These are phyloP conservation scores for Clinocottus analis DNA, from an alignment of 2,113 vertebrate species.

Conservation along the genomic window DNA sequence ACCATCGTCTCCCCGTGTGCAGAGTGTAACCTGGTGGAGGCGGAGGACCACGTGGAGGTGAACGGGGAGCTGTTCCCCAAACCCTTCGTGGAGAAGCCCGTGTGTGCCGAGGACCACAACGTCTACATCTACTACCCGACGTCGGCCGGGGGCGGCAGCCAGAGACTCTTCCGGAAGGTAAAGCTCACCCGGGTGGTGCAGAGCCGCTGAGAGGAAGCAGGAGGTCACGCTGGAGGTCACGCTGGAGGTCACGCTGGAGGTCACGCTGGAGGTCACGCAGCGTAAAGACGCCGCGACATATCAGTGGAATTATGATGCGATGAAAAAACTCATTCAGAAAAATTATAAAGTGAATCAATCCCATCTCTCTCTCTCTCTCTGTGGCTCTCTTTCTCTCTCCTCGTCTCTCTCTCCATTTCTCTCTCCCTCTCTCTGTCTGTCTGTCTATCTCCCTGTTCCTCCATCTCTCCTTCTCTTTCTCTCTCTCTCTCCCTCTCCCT, in stretches of 20 bases:
- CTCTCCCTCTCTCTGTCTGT: no score
- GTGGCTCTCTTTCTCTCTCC: no score
- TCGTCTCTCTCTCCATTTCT: no score
- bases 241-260: neutral
- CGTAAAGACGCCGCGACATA: no score
- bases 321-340: neutral
- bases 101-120: conserved; percentile 97
- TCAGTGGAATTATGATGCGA: neutral
- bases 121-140: conserved; percentile 99
- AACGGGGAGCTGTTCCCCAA: conserved; percentile 96
- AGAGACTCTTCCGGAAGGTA: conserved; percentile 97
- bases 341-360: no score
- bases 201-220: no score
- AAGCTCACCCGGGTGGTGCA: neutral
- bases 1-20: conserved; percentile 14
- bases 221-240: neutral
- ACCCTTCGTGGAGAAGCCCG: conserved; percentile 98
- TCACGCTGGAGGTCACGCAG: neutral
- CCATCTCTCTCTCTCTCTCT: no score
- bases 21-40: conserved; percentile 96
- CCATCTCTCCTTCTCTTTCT: neutral
- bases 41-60: conserved; percentile 96
- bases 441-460: no score
- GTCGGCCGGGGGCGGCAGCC: conserved; percentile 95
- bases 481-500: no score